Percentiles rank a stretch among this genome's conserved stretches.
Conservation (phyloP, 2,797 vertebrate species). For the Scarus forsteni region DNA sequence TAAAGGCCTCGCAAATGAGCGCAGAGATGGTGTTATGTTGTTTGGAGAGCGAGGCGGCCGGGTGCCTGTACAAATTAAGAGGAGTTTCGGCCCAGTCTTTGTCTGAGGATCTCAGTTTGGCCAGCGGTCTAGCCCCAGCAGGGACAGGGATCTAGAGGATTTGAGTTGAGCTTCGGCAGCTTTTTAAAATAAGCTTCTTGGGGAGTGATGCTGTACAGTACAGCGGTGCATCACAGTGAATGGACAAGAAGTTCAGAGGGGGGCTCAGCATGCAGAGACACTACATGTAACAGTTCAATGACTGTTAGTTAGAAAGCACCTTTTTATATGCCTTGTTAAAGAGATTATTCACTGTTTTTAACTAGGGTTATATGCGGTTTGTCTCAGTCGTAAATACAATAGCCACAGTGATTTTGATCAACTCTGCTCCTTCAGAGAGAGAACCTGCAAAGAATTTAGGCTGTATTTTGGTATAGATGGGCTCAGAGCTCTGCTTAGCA, state of each 20-base stretch:
- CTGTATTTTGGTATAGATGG: no score
- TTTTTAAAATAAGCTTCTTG: slow-evolving; percentile 80
- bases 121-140: slow-evolving; percentile 66
- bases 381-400: no score
- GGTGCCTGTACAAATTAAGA: slow-evolving; percentile 63
- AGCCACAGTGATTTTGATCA: no score
- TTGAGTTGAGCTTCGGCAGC: slow-evolving; percentile 74
- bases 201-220: slow-evolving; percentile 51
- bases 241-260: slow-evolving; percentile 45
- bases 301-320: slow-evolving; percentile 36
- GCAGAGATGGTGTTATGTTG: slow-evolving; percentile 72
- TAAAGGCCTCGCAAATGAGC: slow-evolving; percentile 75
- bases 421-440: no score
- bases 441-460: no score
- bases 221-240: slow-evolving; percentile 65
- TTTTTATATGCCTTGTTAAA: slow-evolving; percentile 14
- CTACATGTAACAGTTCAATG: slow-evolving; percentile 41
- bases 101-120: slow-evolving; percentile 74
- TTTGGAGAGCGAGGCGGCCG: slow-evolving; percentile 55
- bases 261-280: slow-evolving; percentile 24
- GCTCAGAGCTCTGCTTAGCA: no score
- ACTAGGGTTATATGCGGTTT: no score
- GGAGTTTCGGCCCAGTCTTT: slow-evolving; percentile 70
- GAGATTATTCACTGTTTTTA: not conserved
- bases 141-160: slow-evolving; percentile 78